Evolutionary conservation across 1,140 invertebrate species (phyloP), one percentile per base, ranked within the genome.

Genomic region (Liolophura sinensis): DNA sequence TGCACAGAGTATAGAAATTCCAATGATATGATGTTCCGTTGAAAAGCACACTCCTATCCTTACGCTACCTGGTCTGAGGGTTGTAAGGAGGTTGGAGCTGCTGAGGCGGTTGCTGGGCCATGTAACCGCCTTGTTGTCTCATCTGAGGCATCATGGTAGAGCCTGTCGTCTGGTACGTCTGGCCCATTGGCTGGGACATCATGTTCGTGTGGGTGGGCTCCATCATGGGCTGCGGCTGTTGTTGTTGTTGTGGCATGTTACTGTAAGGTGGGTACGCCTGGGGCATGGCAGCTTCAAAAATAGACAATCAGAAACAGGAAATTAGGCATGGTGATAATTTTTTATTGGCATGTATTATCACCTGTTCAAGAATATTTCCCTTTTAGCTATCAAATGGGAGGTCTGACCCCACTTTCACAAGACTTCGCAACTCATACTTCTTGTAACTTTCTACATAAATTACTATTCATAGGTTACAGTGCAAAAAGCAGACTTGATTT

Each of bases 61-160:
- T 20, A 54, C 3, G 3, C 3, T 20, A 72, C 76, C 68, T 58
- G 73, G 69, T 57, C 22, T 49, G 27, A 48, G 67, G 48, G 0
- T 70, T 64, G 64, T 74, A 76, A 40, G 77, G 77, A 31, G 73
- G 73, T 15, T 73, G 74, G 14, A 68, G 60, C 58, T 72, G 65
- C 1, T 69, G 71, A 20, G 75, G 49, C 11, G 64, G 49, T 51
- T 72, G 74, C 55, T 76, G 79, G 24, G 89, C 71, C 88, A 90
- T 86, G 87, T 90, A 78, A 79, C 88, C 56, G 79, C 86, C 63
- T 85, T 87, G 60, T 57, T 79, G 73, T 40, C 74, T 69, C 56
- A 74, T 74, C 64, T 73, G 78, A 27, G 72, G 54, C 69, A 79
- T 78, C 72, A 81, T 81, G 20, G 70, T 72, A 14, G 67, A 61